A percentile compares a stretch with the other conserved stretches of the same genome.
Conservation (phyloP, 2,888 invertebrate genomes). For the Hypena proboscidalis region DNA sequence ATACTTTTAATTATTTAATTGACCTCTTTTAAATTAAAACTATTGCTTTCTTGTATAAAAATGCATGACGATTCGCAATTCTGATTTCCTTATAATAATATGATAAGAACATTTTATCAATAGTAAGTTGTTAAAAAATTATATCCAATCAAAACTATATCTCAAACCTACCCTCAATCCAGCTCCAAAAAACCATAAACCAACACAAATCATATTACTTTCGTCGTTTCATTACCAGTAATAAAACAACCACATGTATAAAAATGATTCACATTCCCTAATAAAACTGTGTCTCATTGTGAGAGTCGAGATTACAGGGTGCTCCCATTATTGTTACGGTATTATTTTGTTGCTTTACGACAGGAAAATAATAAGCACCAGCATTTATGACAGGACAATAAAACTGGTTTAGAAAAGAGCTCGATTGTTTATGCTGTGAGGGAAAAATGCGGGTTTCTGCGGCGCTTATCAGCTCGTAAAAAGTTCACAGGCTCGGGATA, state of each 20-base stretch:
- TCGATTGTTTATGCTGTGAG: conserved; percentile 40
- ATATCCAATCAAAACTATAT: neutral
- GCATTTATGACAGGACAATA: conserved; percentile 74
- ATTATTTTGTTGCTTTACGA: conserved; percentile 83
- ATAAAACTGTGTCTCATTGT: conserved; percentile 64
- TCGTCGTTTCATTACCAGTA: conserved; percentile 55
- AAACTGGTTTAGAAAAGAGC: conserved; percentile 64
- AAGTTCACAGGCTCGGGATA: conserved; percentile 10
- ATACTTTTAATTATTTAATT: too few relatives aligned
- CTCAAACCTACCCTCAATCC: conserved; percentile 10
- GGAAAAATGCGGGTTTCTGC: conserved; percentile 11
- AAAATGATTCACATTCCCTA: conserved; percentile 72
- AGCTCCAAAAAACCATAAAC: conserved; percentile 32
- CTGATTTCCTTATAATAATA: too few relatives aligned
- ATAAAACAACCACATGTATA: conserved; percentile 71
- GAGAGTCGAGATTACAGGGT: conserved; percentile 66
- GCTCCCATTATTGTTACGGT: conserved; percentile 72
- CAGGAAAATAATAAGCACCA: conserved; percentile 78
- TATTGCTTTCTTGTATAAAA: too few relatives aligned
- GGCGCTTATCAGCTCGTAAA: conserved; percentile 11
- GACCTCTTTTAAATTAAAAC: too few relatives aligned
- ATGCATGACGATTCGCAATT: too few relatives aligned
- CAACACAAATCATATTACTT: conserved; percentile 27
- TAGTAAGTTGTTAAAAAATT: too few relatives aligned
- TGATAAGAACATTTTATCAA: too few relatives aligned